Percentiles rank a stretch among this genome's conserved stretches.
Evolutionary conservation across 2,113 vertebrate genomes (phyloP).

Genomic region (Myrmecobius fasciatus): DNA sequence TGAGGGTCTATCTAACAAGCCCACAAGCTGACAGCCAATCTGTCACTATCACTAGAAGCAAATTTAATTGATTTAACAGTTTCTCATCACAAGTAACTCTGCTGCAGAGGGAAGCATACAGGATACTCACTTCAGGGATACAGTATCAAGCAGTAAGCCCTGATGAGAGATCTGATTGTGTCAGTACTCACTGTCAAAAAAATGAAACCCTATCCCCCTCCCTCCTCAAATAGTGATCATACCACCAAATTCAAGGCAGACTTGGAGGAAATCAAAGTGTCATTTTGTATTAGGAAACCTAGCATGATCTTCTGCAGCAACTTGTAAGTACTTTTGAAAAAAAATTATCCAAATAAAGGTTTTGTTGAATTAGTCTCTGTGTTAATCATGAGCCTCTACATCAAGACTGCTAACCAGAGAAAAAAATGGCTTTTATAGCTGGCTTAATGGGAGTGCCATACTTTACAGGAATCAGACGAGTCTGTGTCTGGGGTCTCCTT

Average conservation of each 20-base stretch:
- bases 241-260: slow-evolving; percentile 65
- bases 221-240: slow-evolving; percentile 61
- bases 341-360: slow-evolving; percentile 76
- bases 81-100: slow-evolving; percentile 69
- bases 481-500: not conserved
- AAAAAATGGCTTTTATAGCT: slow-evolving; percentile 65
- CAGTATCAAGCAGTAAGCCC: slow-evolving; percentile 63
- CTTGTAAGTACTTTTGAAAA: slow-evolving; percentile 42
- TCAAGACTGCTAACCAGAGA: slow-evolving; percentile 59
- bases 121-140: slow-evolving; percentile 68
- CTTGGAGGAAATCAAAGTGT: slow-evolving; percentile 71
- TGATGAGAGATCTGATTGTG: slow-evolving; percentile 63
- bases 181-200: slow-evolving; percentile 71
- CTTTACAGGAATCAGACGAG: slow-evolving; percentile 42
- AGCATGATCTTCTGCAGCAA: slow-evolving; percentile 74
- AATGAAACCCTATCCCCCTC: slow-evolving; percentile 63
- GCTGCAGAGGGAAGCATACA: slow-evolving; percentile 52
- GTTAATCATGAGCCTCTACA: slow-evolving; percentile 69
- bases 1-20: rapidly evolving
- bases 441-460: slow-evolving; percentile 67
- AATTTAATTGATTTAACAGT: slow-evolving; percentile 23
- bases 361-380: slow-evolving; percentile 71
- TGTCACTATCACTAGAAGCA: not conserved
- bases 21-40: rapidly evolving
- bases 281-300: slow-evolving; percentile 72